Base-by-base conservation (phyloP, 2,113 vertebrate species). In the Tautogolabrus adspersus region DNA sequence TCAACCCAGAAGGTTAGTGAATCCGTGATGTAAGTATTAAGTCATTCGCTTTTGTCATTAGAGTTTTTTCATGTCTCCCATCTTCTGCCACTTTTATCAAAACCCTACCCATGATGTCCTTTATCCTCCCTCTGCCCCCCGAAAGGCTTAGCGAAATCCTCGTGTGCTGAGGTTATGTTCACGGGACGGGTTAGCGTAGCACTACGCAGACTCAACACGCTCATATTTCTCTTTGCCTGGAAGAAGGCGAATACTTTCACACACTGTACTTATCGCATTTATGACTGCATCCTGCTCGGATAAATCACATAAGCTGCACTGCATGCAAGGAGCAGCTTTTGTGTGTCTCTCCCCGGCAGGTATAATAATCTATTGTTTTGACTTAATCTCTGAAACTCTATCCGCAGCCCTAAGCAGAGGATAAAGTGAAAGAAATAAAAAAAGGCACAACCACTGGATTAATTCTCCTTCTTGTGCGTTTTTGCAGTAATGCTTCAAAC, bases 1-100 rank as follows among this genome's bases (percentile, higher is more conserved):
- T 83, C 72, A 66, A 18, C 91, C 92, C 5, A 83, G 88, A 80
- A 93, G 92, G 94, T 95, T 65, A 77, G 91, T 77, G 63, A 85
- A 75, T 72, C 67, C 46, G 21, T 49, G 26, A 84, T 73, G 46
- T 55, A 13, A 44, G 37, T 58, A 38, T 52, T n/a, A 52, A 52
- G 49, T 52, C 12, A 6, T 63, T 34, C 2, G 8, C 11, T 47
- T 21, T 49, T 56, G 10, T 75, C n/a, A 54, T 72, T 70, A 71
- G 57, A 69, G 5, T 66, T 52, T 49, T 34, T 85, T 69, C 38
- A 12, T 9, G 76, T 83, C 65, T 60, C 30, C 3, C 9, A 42
- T 72, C 61, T 71, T 42, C 13, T 63, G 13, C 52, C n/a, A 1
- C 10, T 65, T 34, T 52, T 66, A 62, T 52, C 3, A 11, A 44